These are phyloP conservation scores for Chrysomallon squamiferum DNA, from an alignment of 1,140 invertebrate genomes.

Conservation along the genomic window DNA sequence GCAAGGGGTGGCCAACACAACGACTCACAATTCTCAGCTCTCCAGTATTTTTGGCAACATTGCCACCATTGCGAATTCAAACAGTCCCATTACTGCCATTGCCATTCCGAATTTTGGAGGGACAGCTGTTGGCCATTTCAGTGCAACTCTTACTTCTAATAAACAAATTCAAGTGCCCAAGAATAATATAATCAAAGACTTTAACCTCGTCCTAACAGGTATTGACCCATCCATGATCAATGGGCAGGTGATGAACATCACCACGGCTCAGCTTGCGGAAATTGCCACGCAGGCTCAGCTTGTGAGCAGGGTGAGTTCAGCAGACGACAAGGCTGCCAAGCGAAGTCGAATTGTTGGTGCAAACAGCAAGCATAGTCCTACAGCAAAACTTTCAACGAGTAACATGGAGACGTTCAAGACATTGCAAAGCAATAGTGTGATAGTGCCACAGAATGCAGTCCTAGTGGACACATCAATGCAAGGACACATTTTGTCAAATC, in stretches of 20 bases:
- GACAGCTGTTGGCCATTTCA: slow-evolving; percentile 38
- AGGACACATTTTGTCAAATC: slow-evolving; percentile 39
- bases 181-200: slow-evolving; percentile 50
- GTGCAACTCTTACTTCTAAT: slow-evolving; percentile 21
- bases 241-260: slow-evolving; percentile 50
- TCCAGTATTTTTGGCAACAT: slow-evolving; percentile 15
- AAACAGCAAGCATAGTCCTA: slow-evolving; percentile 1
- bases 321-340: slow-evolving; percentile 20
- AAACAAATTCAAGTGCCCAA: slow-evolving; percentile 20
- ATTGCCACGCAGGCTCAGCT: slow-evolving; percentile 27
- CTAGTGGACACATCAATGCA: slow-evolving; percentile 40
- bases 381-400: slow-evolving; percentile 6
- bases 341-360: slow-evolving; percentile 16
- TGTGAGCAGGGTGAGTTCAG: slow-evolving; percentile 2
- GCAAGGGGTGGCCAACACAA: slow-evolving; percentile 7
- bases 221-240: slow-evolving; percentile 48
- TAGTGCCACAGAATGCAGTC: slow-evolving; percentile 38
- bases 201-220: slow-evolving; percentile 50
- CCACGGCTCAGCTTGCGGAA: slow-evolving; percentile 39
- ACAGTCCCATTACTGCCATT: slow-evolving; percentile 41
- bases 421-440: slow-evolving; percentile 39
- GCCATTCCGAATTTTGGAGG: slow-evolving; percentile 51
- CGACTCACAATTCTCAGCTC: background rate
- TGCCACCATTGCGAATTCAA: slow-evolving; percentile 7
- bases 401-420: slow-evolving; percentile 33